phyloP scores from a whole-genome alignment of 2,797 vertebrate species.

The Cacajao melanocephalus region DNA sequence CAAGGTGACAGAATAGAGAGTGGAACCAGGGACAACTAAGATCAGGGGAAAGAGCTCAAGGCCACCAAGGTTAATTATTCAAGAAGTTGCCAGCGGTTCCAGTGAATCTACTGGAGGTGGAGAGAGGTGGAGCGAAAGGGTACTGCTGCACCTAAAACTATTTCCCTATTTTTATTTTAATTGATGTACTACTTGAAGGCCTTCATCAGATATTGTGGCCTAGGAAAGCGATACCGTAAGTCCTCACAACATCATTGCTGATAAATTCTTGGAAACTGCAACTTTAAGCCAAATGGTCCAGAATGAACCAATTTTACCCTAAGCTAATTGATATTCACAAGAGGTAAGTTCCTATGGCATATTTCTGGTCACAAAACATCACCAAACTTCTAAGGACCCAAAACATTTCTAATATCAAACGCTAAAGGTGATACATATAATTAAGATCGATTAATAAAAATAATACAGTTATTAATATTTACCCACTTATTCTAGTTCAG shows the following conservation, averaged over 20 bases:
- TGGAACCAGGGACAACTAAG: not conserved
- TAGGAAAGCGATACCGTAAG: not conserved
- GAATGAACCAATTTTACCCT: not conserved
- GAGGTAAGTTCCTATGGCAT: not conserved
- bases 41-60: not conserved
- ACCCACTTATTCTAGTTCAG: not conserved
- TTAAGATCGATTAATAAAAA: not conserved
- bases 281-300: not conserved
- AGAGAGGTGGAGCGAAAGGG: not conserved
- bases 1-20: conserved; percentile 62
- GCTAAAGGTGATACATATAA: not conserved
- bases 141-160: not conserved
- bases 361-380: not conserved
- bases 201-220: not conserved
- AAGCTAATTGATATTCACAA: not conserved
- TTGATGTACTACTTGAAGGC: not conserved
- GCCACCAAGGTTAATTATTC: not conserved
- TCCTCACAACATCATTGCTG: not conserved
- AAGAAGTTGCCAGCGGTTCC: not conserved
- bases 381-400: not conserved
- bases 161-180: not conserved
- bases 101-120: not conserved
- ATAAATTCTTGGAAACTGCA: not conserved
- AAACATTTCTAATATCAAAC: not conserved
- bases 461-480: not conserved